A percentile compares a stretch with the other conserved stretches of the same genome.
These are phyloP conservation scores for Ctenomys sociabilis DNA, from an alignment of 2,113 vertebrate genomes.

Conservation along the genomic window DNA sequence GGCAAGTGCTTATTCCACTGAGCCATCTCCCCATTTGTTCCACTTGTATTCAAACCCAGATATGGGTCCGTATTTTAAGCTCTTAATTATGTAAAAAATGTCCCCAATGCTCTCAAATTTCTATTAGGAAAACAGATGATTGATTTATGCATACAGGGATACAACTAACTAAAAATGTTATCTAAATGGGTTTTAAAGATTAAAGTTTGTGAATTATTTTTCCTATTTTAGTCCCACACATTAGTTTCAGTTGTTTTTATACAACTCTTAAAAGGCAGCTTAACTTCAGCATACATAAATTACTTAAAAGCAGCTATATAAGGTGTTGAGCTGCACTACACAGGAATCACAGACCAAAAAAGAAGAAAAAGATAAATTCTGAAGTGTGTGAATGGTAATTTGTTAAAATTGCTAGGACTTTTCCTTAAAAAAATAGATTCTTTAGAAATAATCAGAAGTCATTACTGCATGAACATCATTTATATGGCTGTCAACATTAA, in stretches of 20 bases:
- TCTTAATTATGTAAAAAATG: neutral
- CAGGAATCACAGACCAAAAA: neutral
- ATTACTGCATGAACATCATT: constrained; percentile 56
- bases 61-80: neutral
- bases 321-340: neutral
- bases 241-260: neutral
- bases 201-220: neutral
- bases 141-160: neutral
- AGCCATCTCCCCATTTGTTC: too few species aligned
- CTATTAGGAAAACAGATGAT: neutral
- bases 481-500: constrained; percentile 44
- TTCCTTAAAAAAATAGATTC: constrained; percentile 59
- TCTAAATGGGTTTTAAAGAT: neutral
- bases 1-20: too few species aligned
- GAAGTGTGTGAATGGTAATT: neutral
- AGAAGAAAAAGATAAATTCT: constrained; percentile 25
- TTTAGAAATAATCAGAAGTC: constrained; percentile 69
- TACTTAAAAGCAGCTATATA: neutral
- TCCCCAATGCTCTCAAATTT: neutral
- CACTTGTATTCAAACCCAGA: neutral
- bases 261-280: constrained; percentile 21
- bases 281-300: constrained; percentile 5
- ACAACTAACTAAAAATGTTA: neutral
- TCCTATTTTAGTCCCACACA: constrained; percentile 46
- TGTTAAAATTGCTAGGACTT: constrained; percentile 42